A percentile compares a stretch with the other conserved stretches of the same genome.
These are phyloP conservation scores for Proteles cristata DNA, from an alignment of 2,113 vertebrate species.

Conservation along the genomic window DNA sequence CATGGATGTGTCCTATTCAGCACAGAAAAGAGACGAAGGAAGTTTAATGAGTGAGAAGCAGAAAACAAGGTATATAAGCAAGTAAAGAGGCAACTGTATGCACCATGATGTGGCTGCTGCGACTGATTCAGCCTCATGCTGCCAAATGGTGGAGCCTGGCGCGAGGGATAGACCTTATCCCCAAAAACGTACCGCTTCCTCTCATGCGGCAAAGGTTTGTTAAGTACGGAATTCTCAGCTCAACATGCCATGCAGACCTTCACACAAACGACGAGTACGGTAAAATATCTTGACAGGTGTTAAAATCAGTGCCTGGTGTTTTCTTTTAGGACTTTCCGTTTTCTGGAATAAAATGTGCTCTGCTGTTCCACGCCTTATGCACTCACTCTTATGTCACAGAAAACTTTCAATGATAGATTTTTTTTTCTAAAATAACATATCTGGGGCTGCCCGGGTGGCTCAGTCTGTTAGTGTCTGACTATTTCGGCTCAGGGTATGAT, in stretches of 20 bases:
- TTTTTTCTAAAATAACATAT: background rate
- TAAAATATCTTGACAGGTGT: background rate
- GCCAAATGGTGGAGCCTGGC: too few species aligned
- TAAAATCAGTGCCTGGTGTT: background rate
- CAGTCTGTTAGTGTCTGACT: too few species aligned
- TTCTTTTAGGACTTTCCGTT: background rate
- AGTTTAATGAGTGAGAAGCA: background rate
- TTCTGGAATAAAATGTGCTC: background rate
- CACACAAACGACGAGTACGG: fast-evolving
- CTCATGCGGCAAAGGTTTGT: fast-evolving
- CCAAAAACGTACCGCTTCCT: background rate
- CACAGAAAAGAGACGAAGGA: background rate
- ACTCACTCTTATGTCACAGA: background rate
- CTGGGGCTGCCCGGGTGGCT: too few species aligned
- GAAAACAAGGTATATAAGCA: background rate
- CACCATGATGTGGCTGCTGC: fast-evolving
- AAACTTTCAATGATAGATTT: background rate
- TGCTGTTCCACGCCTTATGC: too few species aligned
- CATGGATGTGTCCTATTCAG: fast-evolving
- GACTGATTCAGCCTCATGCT: background rate
- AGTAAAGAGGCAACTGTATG: background rate
- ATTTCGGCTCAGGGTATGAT: too few species aligned
- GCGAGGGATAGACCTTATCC: background rate
- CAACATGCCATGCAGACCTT: fast-evolving
- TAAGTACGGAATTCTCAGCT: background rate